phyloP scores from a whole-genome alignment of 1,140 invertebrate genomes.

The Cyrtorhinus lividipennis region DNA sequence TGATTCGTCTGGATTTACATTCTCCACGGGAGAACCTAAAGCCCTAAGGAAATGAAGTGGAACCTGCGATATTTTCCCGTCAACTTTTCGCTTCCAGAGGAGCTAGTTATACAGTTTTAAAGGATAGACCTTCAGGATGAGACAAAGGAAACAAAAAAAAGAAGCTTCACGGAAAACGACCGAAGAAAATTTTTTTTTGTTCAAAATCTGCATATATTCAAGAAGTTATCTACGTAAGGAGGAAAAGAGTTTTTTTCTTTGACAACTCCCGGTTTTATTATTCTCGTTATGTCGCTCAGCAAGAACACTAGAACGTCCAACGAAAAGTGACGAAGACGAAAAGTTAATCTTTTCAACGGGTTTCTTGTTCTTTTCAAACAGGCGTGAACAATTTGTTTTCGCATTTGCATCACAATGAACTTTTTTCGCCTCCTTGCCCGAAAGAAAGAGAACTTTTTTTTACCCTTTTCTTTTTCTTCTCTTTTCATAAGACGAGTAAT shows the following conservation, averaged over 20 bases:
- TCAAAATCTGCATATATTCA: background rate
- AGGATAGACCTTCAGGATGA: too few species aligned
- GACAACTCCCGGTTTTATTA: background rate
- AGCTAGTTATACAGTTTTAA: too few species aligned
- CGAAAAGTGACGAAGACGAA: background rate
- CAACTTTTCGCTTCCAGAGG: too few species aligned
- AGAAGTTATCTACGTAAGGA: background rate
- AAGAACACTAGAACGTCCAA: background rate
- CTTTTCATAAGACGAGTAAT: background rate
- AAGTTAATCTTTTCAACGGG: background rate
- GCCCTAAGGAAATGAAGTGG: too few species aligned
- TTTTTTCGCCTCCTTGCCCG: background rate
- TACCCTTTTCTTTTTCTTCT: background rate
- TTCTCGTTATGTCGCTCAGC: background rate
- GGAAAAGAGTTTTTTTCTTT: background rate
- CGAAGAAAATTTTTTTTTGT: too few species aligned
- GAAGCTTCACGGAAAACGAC: too few species aligned
- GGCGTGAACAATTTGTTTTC: background rate
- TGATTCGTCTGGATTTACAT: background rate
- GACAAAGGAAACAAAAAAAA: too few species aligned
- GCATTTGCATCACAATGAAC: background rate
- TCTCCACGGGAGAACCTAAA: background rate
- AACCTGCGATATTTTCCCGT: too few species aligned
- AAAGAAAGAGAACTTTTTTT: background rate
- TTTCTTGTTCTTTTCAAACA: background rate